phyloP scores from a whole-genome alignment of 2,888 invertebrate species.

The Spilosoma lubricipeda region DNA sequence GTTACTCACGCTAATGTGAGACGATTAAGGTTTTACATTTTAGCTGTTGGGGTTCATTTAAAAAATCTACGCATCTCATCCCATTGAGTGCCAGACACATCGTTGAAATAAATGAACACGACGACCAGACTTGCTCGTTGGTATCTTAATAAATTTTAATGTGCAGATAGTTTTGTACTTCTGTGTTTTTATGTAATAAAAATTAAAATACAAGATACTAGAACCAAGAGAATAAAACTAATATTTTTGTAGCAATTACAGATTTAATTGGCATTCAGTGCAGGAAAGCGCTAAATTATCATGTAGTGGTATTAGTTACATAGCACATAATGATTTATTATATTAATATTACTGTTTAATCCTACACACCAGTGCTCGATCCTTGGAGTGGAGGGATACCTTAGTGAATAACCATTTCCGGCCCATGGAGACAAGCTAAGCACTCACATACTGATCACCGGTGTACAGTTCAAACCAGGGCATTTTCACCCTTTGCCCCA shows the following conservation, averaged over 20 bases:
- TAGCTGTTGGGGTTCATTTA: constrained; percentile 57
- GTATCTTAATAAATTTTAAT: constrained; percentile 31
- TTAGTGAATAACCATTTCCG: too few relatives aligned
- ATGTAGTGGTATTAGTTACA: not conserved
- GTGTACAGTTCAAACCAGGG: too few relatives aligned
- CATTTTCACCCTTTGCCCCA: too few relatives aligned
- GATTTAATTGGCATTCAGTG: not conserved
- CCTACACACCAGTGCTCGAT: too few relatives aligned
- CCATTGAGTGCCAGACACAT: constrained; percentile 40
- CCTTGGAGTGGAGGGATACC: too few relatives aligned
- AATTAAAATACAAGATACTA: not conserved
- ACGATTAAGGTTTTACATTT: constrained; percentile 74
- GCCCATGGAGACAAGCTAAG: too few relatives aligned
- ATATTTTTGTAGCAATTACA: not conserved
- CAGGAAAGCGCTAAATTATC: not conserved
- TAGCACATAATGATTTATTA: not conserved
- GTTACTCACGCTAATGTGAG: constrained; percentile 70
- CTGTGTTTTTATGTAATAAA: not conserved
- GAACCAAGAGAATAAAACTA: not conserved
- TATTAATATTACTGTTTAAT: too few relatives aligned
- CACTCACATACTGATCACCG: too few relatives aligned
- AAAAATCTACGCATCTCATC: constrained; percentile 51
- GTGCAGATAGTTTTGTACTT: constrained; percentile 9
- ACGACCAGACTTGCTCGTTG: constrained; percentile 34
- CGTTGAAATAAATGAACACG: constrained; percentile 49